These are phyloP conservation scores for Macquaria australasica DNA, from an alignment of 2,113 vertebrate species.

Conservation along the genomic window DNA sequence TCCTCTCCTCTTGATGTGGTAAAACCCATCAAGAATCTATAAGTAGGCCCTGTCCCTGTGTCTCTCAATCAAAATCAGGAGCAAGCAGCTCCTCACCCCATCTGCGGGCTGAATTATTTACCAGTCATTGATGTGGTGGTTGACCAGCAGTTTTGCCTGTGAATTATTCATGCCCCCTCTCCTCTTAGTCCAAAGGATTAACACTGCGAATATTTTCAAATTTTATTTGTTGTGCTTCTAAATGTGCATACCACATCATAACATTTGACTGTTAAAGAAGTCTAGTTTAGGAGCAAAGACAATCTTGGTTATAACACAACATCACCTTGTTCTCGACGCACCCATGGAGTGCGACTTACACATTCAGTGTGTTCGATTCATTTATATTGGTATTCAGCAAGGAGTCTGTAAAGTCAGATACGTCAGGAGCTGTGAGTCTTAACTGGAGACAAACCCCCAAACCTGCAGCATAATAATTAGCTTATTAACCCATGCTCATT, in stretches of 20 bases:
- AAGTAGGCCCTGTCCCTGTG: constrained; percentile 78
- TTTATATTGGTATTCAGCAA: constrained; percentile 13
- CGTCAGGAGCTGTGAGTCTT: constrained; percentile 13
- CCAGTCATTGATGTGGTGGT: constrained; percentile 81
- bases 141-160: constrained; percentile 82
- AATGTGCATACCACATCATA: constrained; percentile 50
- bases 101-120: constrained; percentile 83
- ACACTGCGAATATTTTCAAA: constrained; percentile 72
- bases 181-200: constrained; percentile 76
- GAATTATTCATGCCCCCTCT: constrained; percentile 80
- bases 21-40: constrained; percentile 82
- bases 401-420: constrained; percentile 36
- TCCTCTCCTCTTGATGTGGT: constrained; percentile 79
- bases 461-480: constrained; percentile 34
- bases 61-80: constrained; percentile 83
- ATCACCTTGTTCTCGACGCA: constrained; percentile 22
- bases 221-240: constrained; percentile 64
- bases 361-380: constrained; percentile 41
- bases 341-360: not conserved
- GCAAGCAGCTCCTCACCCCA: constrained; percentile 74
- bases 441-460: constrained; percentile 48
- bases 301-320: constrained; percentile 21
- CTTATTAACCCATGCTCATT: constrained; percentile 31
- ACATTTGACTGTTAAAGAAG: constrained; percentile 39
- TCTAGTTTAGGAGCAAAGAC: constrained; percentile 30